Evolutionary conservation across 1,140 invertebrate genomes (phyloP).

Genomic region (Zophobas morio): DNA sequence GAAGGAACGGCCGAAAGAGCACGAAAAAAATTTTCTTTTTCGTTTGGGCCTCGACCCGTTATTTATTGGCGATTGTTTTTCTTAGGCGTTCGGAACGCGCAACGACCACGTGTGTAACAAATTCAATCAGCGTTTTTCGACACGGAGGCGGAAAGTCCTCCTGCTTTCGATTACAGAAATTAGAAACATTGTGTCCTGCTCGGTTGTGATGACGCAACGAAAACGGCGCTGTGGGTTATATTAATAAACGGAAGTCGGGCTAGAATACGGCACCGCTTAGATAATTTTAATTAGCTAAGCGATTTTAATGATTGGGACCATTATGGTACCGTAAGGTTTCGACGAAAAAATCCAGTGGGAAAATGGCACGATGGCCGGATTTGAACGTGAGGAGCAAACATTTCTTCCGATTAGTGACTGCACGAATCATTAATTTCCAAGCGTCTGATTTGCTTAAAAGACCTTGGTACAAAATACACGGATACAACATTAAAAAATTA

Average conservation of each 20-base stretch:
- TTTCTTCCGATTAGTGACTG: too few relatives aligned
- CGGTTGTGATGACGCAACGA: not conserved
- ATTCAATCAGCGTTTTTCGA: constrained; percentile 9
- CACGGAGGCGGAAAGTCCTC: not conserved
- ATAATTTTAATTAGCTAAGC: constrained; percentile 23
- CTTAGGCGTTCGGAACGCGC: too few relatives aligned
- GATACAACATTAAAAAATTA: too few relatives aligned
- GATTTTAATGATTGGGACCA: constrained; percentile 20
- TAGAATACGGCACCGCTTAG: constrained; percentile 14
- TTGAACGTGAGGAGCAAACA: too few relatives aligned
- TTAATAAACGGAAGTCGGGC: constrained; percentile 33
- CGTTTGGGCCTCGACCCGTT: not conserved
- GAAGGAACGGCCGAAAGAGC: not conserved
- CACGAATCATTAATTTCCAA: too few relatives aligned
- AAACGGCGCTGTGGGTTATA: not conserved
- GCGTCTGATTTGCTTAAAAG: too few relatives aligned
- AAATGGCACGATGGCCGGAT: not conserved
- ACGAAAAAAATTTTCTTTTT: not conserved
- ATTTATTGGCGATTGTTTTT: constrained; percentile 34
- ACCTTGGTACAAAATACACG: too few relatives aligned
- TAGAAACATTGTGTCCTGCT: not conserved
- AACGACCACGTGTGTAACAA: not conserved
- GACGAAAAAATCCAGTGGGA: constrained; percentile 4
- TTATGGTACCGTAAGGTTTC: constrained; percentile 30
- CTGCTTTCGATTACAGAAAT: constrained; percentile 3